Evolutionary conservation across 23 tunicate species (phyloP).

Genomic region (Halocynthia roretzi): DNA sequence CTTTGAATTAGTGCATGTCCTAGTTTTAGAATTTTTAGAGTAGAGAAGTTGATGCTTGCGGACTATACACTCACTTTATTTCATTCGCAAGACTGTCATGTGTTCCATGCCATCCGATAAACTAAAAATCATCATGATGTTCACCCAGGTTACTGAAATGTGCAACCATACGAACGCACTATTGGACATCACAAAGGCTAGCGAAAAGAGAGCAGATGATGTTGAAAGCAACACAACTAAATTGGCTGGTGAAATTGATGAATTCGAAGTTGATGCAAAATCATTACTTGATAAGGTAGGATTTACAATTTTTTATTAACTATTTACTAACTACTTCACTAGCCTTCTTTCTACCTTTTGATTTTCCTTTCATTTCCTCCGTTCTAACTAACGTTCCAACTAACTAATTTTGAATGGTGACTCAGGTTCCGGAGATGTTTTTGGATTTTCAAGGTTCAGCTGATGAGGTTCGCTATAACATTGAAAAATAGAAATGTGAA

Average conservation of each 20-base stretch:
- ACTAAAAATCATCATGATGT: not conserved
- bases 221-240: slow-evolving; percentile 15
- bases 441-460: slow-evolving; percentile 7
- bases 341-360: not conserved
- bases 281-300: slow-evolving; percentile 51
- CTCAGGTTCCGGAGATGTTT: slow-evolving; percentile 7
- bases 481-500: not conserved
- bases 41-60: not conserved
- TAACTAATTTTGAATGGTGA: not conserved
- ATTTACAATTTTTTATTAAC: not conserved
- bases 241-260: slow-evolving; percentile 7
- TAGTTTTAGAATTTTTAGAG: not conserved
- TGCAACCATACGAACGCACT: slow-evolving; percentile 55
- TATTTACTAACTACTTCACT: not conserved
- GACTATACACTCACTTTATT: no score
- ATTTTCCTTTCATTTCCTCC: no score
- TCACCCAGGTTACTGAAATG: slow-evolving; percentile 50
- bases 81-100: no score
- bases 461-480: slow-evolving; percentile 10
- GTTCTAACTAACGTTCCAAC: no score
- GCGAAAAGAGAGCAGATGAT: slow-evolving; percentile 12
- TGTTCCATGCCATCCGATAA: not conserved
- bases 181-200: slow-evolving; percentile 17
- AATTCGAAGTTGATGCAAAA: slow-evolving; percentile 39
- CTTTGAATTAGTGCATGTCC: not conserved